Evolutionary conservation across 2,888 invertebrate genomes (phyloP).

Genomic region (Apotomis turbidana): DNA sequence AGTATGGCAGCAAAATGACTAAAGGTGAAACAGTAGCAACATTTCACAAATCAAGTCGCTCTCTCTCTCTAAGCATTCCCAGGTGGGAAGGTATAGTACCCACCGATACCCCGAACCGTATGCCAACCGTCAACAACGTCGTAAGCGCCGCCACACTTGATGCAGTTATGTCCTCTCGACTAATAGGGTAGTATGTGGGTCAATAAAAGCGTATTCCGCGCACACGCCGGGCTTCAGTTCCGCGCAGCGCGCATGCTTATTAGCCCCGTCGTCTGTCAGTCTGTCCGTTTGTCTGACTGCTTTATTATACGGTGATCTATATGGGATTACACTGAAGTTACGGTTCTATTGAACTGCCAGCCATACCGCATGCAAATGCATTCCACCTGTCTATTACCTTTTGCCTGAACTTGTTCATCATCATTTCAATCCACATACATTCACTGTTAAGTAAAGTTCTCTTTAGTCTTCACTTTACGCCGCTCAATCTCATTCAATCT

Average conservation of each 20-base stretch:
- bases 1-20: too few species aligned
- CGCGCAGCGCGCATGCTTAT: slow-evolving; percentile 34
- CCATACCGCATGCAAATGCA: background rate
- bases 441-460: too few species aligned
- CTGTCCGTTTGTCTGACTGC: slow-evolving; percentile 42
- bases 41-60: too few species aligned
- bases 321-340: slow-evolving; percentile 17
- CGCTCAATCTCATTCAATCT: too few species aligned
- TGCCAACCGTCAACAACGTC: background rate
- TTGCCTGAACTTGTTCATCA: too few species aligned
- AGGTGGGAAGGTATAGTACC: slow-evolving; percentile 10
- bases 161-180: background rate
- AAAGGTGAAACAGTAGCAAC: too few species aligned
- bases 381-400: too few species aligned
- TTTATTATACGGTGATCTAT: slow-evolving; percentile 29
- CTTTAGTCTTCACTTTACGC: too few species aligned
- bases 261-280: slow-evolving; percentile 26
- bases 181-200: background rate
- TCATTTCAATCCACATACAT: too few species aligned
- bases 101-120: slow-evolving; percentile 7
- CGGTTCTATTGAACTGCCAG: slow-evolving; percentile 19
- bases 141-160: too few species aligned
- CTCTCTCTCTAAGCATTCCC: slow-evolving; percentile 14
- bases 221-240: slow-evolving; percentile 26
- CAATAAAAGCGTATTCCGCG: slow-evolving; percentile 29